Conservation (phyloP, 2,888 invertebrate genomes). For the Lordiphosa andalusiaca region DNA sequence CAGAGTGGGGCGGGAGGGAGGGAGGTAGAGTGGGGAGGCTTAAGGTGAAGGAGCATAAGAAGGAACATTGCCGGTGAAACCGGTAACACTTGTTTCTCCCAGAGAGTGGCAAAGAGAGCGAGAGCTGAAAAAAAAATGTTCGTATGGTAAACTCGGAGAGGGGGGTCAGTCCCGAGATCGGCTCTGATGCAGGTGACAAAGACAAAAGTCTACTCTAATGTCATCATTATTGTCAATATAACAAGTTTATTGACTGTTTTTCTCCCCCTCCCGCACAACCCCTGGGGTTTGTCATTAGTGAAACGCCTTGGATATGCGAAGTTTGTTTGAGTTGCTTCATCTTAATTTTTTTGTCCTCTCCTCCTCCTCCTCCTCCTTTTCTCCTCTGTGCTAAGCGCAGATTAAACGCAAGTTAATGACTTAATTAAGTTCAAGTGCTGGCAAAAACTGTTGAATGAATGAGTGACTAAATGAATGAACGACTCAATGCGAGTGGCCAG, state of each 20-base stretch:
- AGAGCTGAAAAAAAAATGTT: slow-evolving; percentile 8
- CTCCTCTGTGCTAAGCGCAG: slow-evolving; percentile 51
- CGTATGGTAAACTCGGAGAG: slow-evolving; percentile 13
- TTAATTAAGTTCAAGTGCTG: slow-evolving; percentile 60
- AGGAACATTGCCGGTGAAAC: slow-evolving; percentile 62
- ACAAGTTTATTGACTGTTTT: slow-evolving; percentile 63
- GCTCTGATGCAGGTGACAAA: slow-evolving; percentile 49
- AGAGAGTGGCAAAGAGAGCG: slow-evolving; percentile 12
- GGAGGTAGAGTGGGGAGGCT: slow-evolving; percentile 7
- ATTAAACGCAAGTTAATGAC: slow-evolving; percentile 68
- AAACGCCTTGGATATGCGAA: slow-evolving; percentile 52
- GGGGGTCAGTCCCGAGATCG: slow-evolving; percentile 3
- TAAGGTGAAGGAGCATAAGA: slow-evolving; percentile 32
- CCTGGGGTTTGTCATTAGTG: slow-evolving; percentile 51
- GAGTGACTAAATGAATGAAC: slow-evolving; percentile 28
- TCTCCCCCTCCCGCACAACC: background rate
- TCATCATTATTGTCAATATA: slow-evolving; percentile 71
- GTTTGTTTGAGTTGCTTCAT: slow-evolving; percentile 36
- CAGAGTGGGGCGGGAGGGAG: slow-evolving; percentile 18
- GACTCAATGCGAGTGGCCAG: slow-evolving; percentile 25
- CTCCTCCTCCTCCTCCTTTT: slow-evolving; percentile 7
- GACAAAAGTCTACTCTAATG: slow-evolving; percentile 54
- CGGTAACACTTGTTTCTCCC: slow-evolving; percentile 65
- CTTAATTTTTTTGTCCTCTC: slow-evolving; percentile 17
- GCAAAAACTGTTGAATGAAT: slow-evolving; percentile 32